Evolutionary conservation across 1,140 invertebrate genomes (phyloP).

Genomic region (Panulirus ornatus): DNA sequence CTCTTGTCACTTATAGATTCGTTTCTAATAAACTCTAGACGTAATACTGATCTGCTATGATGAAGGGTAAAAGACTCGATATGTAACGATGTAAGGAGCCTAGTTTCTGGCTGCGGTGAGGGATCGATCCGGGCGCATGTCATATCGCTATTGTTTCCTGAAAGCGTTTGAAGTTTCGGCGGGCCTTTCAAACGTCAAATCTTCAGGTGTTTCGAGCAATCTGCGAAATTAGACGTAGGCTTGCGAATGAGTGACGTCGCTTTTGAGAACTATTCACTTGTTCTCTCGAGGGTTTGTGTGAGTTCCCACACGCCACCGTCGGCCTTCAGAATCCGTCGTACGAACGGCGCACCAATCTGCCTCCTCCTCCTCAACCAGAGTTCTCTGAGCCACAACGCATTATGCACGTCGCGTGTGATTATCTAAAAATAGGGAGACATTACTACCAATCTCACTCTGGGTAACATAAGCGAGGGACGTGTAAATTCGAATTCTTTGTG

Average conservation of each 20-base stretch:
- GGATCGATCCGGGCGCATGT: conserved; percentile 58
- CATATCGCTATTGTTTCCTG: conserved; percentile 50
- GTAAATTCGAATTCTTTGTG: not conserved
- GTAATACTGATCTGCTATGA: too few species aligned
- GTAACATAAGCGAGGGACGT: not conserved
- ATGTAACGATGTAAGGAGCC: too few species aligned
- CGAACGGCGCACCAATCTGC: too few species aligned
- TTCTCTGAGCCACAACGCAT: too few species aligned
- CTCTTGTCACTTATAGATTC: too few species aligned
- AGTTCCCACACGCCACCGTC: not conserved
- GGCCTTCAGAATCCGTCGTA: not conserved
- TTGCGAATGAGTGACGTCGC: conserved; percentile 61
- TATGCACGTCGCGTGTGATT: too few species aligned
- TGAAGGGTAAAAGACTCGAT: too few species aligned
- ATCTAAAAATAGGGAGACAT: not conserved
- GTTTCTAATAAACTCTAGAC: too few species aligned
- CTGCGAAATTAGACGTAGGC: conserved; percentile 68
- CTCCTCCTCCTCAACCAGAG: not conserved
- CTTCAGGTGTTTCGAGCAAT: conserved; percentile 69
- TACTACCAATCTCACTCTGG: not conserved
- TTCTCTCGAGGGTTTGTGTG: conserved; percentile 24
- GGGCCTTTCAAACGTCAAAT: conserved; percentile 64
- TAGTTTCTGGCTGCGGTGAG: conserved; percentile 20
- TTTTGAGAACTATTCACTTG: conserved; percentile 48
- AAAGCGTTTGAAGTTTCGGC: conserved; percentile 62